Evolutionary conservation across 2,797 vertebrate species (phyloP).

Genomic region (Taenioides sp.): DNA sequence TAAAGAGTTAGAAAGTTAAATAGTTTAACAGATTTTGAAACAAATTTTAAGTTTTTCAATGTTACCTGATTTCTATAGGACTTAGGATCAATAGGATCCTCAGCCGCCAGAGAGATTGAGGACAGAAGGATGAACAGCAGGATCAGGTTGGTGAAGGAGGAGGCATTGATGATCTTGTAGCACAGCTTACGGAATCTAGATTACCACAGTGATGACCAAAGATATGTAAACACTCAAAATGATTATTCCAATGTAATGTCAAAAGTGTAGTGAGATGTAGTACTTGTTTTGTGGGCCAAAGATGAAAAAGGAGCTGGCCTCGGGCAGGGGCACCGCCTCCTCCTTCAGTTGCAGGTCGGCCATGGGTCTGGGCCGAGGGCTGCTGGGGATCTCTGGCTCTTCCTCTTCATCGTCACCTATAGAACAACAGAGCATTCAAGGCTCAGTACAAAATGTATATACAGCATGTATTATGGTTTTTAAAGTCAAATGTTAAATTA

Average conservation of each 20-base stretch:
- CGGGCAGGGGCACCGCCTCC: conserved; percentile 93
- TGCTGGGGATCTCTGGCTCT: conserved; percentile 94
- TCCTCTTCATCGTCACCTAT: conserved; percentile 96
- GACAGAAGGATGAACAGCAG: conserved; percentile 97
- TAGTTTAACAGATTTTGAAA: not conserved
- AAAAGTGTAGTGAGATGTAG: conserved; percentile 22
- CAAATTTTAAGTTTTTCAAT: not conserved
- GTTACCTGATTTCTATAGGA: conserved; percentile 92
- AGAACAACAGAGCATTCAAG: not conserved
- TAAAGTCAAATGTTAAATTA: too few relatives aligned
- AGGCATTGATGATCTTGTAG: conserved; percentile 93
- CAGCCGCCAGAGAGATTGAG: conserved; percentile 94
- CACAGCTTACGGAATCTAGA: conserved; percentile 91
- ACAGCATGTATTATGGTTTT: not conserved
- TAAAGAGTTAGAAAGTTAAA: not conserved
- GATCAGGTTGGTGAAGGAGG: conserved; percentile 98
- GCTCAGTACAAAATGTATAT: not conserved
- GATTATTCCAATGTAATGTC: not conserved
- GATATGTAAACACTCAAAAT: not conserved
- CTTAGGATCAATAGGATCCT: conserved; percentile 92
- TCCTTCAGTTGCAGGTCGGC: conserved; percentile 97
- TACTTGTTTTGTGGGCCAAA: conserved; percentile 98
- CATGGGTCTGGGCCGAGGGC: conserved; percentile 92
- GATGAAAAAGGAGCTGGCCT: conserved; percentile 95
- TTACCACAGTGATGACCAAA: not conserved